Conservation (phyloP, 2,797 vertebrate genomes). For the Graptemys geographica region DNA sequence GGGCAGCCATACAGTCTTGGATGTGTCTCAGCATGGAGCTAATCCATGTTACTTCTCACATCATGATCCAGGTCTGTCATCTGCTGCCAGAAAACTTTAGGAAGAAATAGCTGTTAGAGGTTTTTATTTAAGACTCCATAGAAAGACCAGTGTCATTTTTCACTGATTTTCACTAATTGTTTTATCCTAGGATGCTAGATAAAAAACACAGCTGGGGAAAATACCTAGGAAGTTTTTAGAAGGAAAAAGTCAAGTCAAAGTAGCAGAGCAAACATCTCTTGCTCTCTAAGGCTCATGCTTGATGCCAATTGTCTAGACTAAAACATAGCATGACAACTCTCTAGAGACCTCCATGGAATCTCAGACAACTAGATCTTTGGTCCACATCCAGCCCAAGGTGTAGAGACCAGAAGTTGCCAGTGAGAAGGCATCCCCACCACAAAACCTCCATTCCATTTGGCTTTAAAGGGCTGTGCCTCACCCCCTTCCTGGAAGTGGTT, state of each 20-base stretch:
- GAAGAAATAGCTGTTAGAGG: background rate
- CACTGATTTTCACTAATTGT: background rate
- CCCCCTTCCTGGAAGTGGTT: rapidly evolving
- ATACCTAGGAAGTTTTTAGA: background rate
- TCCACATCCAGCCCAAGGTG: background rate
- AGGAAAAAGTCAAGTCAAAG: background rate
- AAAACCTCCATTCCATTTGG: background rate
- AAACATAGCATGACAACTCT: background rate
- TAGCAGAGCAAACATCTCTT: background rate
- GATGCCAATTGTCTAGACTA: background rate
- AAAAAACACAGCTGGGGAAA: background rate
- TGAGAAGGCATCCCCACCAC: background rate
- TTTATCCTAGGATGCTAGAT: background rate
- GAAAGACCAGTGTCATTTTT: background rate
- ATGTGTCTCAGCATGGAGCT: rapidly evolving
- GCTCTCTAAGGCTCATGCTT: rapidly evolving
- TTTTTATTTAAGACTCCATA: background rate
- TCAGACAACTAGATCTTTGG: background rate
- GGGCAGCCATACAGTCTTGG: rapidly evolving
- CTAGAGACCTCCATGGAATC: background rate
- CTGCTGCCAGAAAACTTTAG: background rate
- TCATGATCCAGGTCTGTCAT: background rate
- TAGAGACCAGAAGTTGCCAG: background rate
- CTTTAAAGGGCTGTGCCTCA: background rate
- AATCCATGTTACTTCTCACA: background rate